A percentile compares a stretch with the other conserved stretches of the same genome.
These are phyloP conservation scores for Gulo gulo DNA, from an alignment of 2,113 vertebrate species.

Conservation along the genomic window DNA sequence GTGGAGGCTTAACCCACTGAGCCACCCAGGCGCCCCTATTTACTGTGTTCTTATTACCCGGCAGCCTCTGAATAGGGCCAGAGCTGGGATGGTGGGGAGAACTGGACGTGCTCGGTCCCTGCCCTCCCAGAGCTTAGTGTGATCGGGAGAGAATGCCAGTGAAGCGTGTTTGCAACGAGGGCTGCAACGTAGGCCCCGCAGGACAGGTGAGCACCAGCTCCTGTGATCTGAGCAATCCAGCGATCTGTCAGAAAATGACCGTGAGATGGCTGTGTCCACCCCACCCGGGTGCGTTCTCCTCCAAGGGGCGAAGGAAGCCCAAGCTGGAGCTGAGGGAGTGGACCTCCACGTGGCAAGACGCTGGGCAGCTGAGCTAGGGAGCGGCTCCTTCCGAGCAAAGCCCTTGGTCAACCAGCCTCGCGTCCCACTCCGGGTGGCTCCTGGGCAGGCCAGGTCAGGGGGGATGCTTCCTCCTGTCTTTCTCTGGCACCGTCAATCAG, in stretches of 20 bases:
- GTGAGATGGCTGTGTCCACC: neutral
- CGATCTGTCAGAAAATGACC: neutral
- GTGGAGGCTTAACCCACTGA: neutral
- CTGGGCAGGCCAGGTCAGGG: neutral
- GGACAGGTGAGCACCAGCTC: fast-evolving
- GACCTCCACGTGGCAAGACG: fast-evolving
- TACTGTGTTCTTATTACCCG: neutral
- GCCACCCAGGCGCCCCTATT: neutral
- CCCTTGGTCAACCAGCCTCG: fast-evolving
- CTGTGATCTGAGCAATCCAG: fast-evolving
- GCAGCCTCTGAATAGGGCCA: neutral
- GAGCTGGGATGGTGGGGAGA: no score
- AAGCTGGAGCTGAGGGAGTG: fast-evolving
- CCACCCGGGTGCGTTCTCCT: neutral
- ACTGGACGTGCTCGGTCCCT: fast-evolving
- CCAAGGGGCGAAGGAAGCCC: neutral
- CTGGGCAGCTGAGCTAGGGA: fast-evolving
- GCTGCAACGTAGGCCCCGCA: fast-evolving
- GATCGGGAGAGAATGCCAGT: fast-evolving
- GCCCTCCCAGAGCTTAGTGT: no score
- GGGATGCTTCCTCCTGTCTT: neutral
- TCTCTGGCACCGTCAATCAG: neutral
- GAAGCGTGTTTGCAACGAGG: fast-evolving
- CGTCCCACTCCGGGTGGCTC: fast-evolving
- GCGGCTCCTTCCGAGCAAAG: fast-evolving